Conservation (phyloP, 2,113 vertebrate species). For the Thinocorus orbignyianus region DNA sequence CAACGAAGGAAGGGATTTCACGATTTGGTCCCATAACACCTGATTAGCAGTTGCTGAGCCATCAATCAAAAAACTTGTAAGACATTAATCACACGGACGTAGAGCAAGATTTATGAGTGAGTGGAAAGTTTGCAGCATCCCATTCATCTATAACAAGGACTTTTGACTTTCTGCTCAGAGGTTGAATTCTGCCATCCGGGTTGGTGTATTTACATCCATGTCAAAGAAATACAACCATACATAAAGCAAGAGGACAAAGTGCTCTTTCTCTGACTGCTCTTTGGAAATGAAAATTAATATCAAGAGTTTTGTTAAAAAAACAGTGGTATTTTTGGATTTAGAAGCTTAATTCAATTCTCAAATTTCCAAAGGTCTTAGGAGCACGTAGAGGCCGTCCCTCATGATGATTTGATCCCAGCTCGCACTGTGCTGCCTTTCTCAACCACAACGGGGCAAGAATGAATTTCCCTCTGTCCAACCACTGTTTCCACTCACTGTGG, state of each 20-base stretch:
- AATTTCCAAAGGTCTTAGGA: neutral
- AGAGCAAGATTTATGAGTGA: constrained; percentile 33
- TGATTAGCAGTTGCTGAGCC: constrained; percentile 18
- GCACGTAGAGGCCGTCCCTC: fast-evolving
- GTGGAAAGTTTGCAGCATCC: constrained; percentile 15
- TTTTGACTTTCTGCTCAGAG: neutral
- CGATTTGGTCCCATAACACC: neutral
- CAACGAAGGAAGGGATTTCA: neutral
- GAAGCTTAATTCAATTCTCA: neutral
- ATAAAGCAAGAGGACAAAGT: neutral
- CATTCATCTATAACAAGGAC: constrained; percentile 13
- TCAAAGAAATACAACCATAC: neutral
- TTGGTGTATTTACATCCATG: neutral
- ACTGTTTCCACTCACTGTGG: neutral
- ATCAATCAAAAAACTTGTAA: constrained; percentile 31
- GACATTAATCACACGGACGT: neutral
- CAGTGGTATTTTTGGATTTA: neutral
- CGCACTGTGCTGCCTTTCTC: neutral
- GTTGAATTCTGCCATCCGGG: neutral
- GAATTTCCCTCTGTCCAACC: neutral
- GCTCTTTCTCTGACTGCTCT: neutral
- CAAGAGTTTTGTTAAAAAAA: neutral
- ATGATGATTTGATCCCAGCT: fast-evolving
- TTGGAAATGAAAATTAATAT: neutral
- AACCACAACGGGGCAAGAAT: neutral